phyloP scores from a whole-genome alignment of 2,113 vertebrate genomes.

The Thinocorus orbignyianus region DNA sequence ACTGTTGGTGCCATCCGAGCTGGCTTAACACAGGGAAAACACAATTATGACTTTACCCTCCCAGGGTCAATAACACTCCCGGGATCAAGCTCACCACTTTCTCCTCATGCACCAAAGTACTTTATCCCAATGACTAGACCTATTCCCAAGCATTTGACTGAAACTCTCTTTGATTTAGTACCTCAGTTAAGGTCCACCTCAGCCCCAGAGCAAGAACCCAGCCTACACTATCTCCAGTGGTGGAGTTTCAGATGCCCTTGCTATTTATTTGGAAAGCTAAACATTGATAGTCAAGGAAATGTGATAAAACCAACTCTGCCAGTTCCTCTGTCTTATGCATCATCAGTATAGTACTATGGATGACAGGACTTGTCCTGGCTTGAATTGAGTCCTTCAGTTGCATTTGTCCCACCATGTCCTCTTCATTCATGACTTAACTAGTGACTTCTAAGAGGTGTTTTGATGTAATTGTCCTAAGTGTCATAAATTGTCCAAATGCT shows the following conservation, averaged over 20 bases:
- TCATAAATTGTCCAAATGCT: too few species aligned
- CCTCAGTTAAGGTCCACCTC: neutral
- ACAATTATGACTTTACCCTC: neutral
- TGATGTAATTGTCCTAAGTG: conserved; percentile 7
- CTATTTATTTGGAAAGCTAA: neutral
- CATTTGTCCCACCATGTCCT: neutral
- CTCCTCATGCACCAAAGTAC: neutral
- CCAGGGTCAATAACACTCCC: neutral
- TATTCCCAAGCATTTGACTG: neutral
- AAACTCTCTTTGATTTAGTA: neutral
- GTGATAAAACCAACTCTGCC: neutral
- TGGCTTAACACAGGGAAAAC: neutral
- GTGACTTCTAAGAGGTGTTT: neutral
- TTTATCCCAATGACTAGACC: neutral
- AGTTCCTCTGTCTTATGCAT: neutral
- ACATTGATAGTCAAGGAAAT: neutral
- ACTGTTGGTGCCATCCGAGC: neutral
- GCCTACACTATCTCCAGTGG: neutral
- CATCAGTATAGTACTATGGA: neutral
- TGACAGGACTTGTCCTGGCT: neutral
- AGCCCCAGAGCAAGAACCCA: neutral
- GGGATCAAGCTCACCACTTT: neutral
- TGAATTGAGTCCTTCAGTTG: neutral
- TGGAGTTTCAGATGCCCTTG: neutral
- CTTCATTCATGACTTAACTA: conserved; percentile 18